Evolutionary conservation across 2,113 vertebrate genomes (phyloP).

Genomic region (Anguilla rostrata): DNA sequence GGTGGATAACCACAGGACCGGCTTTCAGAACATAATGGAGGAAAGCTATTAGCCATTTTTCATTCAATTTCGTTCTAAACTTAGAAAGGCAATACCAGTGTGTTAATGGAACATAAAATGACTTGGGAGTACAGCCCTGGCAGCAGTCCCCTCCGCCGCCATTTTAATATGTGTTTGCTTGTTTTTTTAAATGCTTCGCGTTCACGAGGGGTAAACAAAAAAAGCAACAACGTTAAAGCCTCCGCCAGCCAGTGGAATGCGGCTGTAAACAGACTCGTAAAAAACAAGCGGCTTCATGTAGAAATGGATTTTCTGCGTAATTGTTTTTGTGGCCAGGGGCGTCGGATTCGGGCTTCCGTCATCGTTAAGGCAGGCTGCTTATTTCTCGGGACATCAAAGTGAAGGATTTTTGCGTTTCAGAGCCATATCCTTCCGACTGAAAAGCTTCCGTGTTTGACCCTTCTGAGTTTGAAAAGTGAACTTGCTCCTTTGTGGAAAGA

Average conservation of each 20-base stretch:
- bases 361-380: slow-evolving; percentile 8
- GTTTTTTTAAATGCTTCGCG: background rate
- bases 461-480: too few species aligned
- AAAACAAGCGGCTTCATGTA: slow-evolving; percentile 14
- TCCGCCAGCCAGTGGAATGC: slow-evolving; percentile 13
- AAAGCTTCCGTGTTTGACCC: background rate
- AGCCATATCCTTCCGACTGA: background rate
- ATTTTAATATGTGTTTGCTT: background rate
- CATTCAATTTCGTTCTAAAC: background rate
- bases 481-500: too few species aligned
- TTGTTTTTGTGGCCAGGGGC: slow-evolving; percentile 33
- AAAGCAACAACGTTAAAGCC: background rate
- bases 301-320: slow-evolving; percentile 35
- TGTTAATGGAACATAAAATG: slow-evolving; percentile 16
- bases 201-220: slow-evolving; percentile 20
- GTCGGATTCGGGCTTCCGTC: background rate
- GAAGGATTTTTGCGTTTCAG: slow-evolving; percentile 4
- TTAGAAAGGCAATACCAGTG: background rate
- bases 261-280: slow-evolving; percentile 27
- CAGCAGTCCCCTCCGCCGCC: background rate
- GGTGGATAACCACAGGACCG: background rate
- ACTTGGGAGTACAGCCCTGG: background rate
- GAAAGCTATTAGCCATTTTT: background rate
- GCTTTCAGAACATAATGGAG: slow-evolving; percentile 8
- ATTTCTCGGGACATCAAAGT: slow-evolving; percentile 25